Conservation (phyloP, 2,797 vertebrate genomes). For the Cichlasoma orientale region DNA sequence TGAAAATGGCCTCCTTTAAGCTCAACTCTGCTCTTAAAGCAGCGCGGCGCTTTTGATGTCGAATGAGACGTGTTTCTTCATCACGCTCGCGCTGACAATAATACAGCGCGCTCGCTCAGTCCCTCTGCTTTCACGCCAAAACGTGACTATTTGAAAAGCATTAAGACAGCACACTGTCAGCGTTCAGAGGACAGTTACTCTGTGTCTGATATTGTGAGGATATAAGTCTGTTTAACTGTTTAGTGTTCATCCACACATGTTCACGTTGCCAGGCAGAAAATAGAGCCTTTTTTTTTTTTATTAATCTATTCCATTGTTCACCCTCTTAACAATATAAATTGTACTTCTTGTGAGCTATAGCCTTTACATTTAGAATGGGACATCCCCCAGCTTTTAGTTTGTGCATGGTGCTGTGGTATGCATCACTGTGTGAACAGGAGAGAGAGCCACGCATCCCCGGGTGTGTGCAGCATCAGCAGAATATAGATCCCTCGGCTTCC, state of each 20-base stretch:
- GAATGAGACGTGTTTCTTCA: constrained; percentile 52
- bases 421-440: neutral
- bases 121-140: constrained; percentile 27
- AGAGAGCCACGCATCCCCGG: constrained; percentile 9
- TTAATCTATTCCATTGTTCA: constrained; percentile 18
- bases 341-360: constrained; percentile 17
- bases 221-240: constrained; percentile 27
- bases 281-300: neutral
- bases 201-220: constrained; percentile 33
- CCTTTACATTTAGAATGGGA: constrained; percentile 2
- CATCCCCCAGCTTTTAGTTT: neutral
- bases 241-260: neutral
- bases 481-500: constrained; percentile 58
- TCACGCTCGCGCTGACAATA: neutral
- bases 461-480: constrained; percentile 55
- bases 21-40: constrained; percentile 41
- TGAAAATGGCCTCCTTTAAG: constrained; percentile 58
- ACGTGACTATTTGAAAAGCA: constrained; percentile 41
- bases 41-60: constrained; percentile 39
- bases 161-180: constrained; percentile 15
- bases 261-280: neutral
- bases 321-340: constrained; percentile 13
- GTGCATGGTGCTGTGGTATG: neutral
- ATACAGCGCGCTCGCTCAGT: neutral
- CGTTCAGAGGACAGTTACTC: constrained; percentile 15